Conservation (phyloP, 2,888 invertebrate species). For the Lasioglossum pauxillum region DNA sequence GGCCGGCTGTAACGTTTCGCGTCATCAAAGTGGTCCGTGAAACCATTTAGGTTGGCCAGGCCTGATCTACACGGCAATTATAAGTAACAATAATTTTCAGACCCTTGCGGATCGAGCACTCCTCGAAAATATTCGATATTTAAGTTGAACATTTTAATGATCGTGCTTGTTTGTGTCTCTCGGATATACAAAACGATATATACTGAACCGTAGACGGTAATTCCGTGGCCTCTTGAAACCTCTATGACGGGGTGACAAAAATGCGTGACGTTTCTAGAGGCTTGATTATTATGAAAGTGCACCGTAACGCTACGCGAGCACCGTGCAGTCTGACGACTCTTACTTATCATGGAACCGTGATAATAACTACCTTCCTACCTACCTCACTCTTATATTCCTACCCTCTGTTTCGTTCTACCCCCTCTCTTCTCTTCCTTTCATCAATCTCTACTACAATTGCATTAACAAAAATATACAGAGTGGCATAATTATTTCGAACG, state of each 20-base stretch:
- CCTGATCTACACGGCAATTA: not conserved
- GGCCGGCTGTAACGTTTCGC: no score
- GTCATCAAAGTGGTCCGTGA: no score
- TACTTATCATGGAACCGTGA: conserved; percentile 79
- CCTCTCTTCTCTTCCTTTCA: conserved; percentile 23
- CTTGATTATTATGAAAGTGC: conserved; percentile 73
- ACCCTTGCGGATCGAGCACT: not conserved
- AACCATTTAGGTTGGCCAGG: no score
- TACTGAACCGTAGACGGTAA: not conserved
- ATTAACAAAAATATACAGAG: conserved; percentile 14
- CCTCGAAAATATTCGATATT: not conserved
- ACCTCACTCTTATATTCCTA: conserved; percentile 24
- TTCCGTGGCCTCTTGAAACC: conserved; percentile 2
- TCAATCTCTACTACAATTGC: not conserved
- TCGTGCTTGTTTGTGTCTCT: not conserved
- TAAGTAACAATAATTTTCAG: not conserved
- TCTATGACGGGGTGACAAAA: conserved; percentile 52
- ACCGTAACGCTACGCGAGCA: conserved; percentile 66
- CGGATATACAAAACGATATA: not conserved
- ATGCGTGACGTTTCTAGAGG: conserved; percentile 52
- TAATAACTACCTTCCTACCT: conserved; percentile 75
- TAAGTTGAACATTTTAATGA: conserved; percentile 1
- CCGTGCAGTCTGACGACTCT: conserved; percentile 75
- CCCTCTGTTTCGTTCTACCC: not conserved
- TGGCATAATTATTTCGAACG: not conserved